Evolutionary conservation across 2,113 vertebrate species (phyloP), one percentile per base, ranked within the genome.

Genomic region (Podarcis muralis): DNA sequence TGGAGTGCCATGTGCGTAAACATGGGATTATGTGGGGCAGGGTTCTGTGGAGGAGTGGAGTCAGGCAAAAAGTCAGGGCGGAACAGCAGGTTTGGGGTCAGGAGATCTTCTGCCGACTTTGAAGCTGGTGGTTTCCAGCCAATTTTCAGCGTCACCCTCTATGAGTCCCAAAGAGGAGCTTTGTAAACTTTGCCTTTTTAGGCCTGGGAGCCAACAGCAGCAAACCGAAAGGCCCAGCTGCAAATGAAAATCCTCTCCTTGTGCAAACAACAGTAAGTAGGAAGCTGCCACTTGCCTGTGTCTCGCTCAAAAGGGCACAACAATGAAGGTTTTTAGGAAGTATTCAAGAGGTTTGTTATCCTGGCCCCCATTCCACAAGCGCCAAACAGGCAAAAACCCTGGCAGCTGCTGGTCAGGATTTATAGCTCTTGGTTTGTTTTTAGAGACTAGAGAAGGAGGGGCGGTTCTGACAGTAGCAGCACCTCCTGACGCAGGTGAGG

Each of bases 141-240:
- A 77, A 32, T 77, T 83, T 83, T 75, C 59, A 83, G 22, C 74
- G 27, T 83, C 81, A 75, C 40, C 71, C 69, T 74, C 23, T 27
- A 53, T 57, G 30, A 88, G 30, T 88, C 72, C 80, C 71, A 83
- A 77, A 35, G 72, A 48, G 23, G 20, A 1, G 43, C 71, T 76
- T 27, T 82, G 81, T 68, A 88, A 88, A 88, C 37, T 35, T 88
- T 88, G 81, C 81, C 87, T 88, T 88, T 83, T 88, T 88, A 83
- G 87, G 81, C 59, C 5, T 68, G 87, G 81, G 71, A 88, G 62
- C 71, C 72, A 77, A 88, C 71, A 77, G 35, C 81, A 88, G 72
- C 81, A 75, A 68, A 48, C 37, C 20, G 22, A 77, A 83, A 35
- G 40, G 32, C 40, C 40, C 13, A 80, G 22, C 77, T 32, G n/a